These are phyloP conservation scores for Polyommatus icarus DNA, from an alignment of 2,888 invertebrate genomes.

Conservation along the genomic window DNA sequence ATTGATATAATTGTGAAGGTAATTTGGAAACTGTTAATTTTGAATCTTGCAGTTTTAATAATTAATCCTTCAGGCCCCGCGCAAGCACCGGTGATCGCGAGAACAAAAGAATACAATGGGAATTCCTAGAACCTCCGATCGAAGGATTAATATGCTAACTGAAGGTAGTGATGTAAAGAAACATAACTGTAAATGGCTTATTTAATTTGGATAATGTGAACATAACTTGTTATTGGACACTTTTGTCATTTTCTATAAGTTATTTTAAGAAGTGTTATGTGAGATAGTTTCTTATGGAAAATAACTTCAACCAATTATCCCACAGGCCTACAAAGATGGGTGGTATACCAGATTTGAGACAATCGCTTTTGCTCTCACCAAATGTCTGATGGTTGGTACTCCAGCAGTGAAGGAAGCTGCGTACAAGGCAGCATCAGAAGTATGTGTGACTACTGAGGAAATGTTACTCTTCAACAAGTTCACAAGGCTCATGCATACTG, in stretches of 20 bases:
- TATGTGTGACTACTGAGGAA: conserved; percentile 83
- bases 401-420: conserved; percentile 72
- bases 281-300: not conserved
- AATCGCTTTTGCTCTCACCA: conserved; percentile 82
- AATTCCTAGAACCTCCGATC: no score
- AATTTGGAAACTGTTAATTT: conserved; percentile 32
- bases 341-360: conserved; percentile 79
- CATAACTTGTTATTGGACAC: no score
- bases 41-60: no score
- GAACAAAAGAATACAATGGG: no score
- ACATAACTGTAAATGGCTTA: no score
- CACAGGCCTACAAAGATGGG: conserved; percentile 71
- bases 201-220: no score
- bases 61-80: no score
- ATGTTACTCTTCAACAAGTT: conserved; percentile 83
- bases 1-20: conserved; percentile 65
- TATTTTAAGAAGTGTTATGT: not conserved
- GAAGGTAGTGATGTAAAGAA: not conserved
- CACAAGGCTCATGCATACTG: conserved; percentile 74
- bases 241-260: no score
- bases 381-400: conserved; percentile 73
- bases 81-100: no score
- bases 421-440: conserved; percentile 74
- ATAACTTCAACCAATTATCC: conserved; percentile 38
- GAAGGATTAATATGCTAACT: not conserved